Evolutionary conservation across 2,113 vertebrate genomes (phyloP), one percentile per base, ranked within the genome.

Genomic region (Neolamprologus hecqui): DNA sequence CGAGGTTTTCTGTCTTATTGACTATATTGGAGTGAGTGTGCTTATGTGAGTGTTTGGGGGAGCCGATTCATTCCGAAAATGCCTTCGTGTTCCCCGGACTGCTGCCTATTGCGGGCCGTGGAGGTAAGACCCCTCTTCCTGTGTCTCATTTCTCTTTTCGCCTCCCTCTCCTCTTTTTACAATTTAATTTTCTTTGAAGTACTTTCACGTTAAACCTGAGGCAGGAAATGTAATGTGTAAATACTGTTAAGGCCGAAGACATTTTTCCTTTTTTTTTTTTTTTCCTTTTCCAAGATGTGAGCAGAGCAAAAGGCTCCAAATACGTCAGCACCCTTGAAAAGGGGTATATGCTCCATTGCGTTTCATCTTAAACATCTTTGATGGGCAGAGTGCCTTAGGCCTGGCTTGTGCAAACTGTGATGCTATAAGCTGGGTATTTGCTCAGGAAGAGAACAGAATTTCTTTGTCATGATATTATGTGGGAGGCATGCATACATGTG

Each of bases 51-150:
- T 83, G 90, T 58, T 79, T 89, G 63, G 79, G 57, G 87, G 94
- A 96, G 95, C 91, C 94, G 89, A 86, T 90, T 92, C 85, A 89
- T 58, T 93, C 95, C 96, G 95, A 96, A 96, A 97, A 98, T 98
- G 97, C 98, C 98, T 92, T 98, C 97, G 95, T 97, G 97, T 96
- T 98, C 97, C 93, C 96, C 97, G 47, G 96, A 97, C 95, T 98
- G 97, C 97, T 97, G 97, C 96, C 96, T 98, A 93, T 97, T 98
- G 94, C 97, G 91, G 95, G 96, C 97, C 55, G 96, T 96, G 88
- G 97, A 98, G 98, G 98, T 98, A 97, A 98, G 98, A 93, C 82
- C 21, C 55, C 93, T 92, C 85, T 89, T 87, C 92, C 68, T 75
- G 49, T 68, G 14, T 75, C 84, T 90, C 31, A 57, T 84, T 79